phyloP scores from a whole-genome alignment of 2,888 invertebrate species.

The Diogma glabrata region DNA sequence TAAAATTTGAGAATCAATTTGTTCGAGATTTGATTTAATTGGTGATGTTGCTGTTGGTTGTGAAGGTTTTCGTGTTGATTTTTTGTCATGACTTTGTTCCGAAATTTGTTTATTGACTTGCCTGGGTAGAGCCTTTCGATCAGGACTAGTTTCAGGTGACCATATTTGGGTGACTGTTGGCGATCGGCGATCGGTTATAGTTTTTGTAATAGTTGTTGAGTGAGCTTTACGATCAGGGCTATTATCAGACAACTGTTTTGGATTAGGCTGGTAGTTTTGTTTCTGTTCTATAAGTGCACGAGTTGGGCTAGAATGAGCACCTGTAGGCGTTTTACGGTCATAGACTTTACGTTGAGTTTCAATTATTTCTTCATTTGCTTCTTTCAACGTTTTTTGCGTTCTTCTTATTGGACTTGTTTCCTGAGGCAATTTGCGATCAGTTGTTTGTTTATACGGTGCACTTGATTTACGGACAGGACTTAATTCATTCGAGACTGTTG shows the following conservation, averaged over 20 bases:
- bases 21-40: background rate
- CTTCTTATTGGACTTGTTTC: conserved; percentile 14
- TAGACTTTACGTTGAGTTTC: too few species aligned
- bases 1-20: conserved; percentile 3
- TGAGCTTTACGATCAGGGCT: background rate
- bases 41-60: background rate
- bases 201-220: conserved; percentile 2
- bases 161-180: conserved; percentile 8
- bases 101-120: too few species aligned
- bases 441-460: conserved; percentile 4
- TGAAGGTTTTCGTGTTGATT: background rate
- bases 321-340: conserved; percentile 18
- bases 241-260: background rate
- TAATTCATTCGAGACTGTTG: too few species aligned
- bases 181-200: conserved; percentile 9
- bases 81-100: background rate
- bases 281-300: too few species aligned
- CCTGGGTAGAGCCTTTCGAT: too few species aligned
- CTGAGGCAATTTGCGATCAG: conserved; percentile 10
- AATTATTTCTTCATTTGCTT: too few species aligned
- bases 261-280: background rate
- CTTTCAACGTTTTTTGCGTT: background rate
- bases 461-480: too few species aligned
- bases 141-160: conserved; percentile 20
- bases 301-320: background rate